Evolutionary conservation across 2,113 vertebrate genomes (phyloP).

Genomic region (Chaenocephalus aceratus): DNA sequence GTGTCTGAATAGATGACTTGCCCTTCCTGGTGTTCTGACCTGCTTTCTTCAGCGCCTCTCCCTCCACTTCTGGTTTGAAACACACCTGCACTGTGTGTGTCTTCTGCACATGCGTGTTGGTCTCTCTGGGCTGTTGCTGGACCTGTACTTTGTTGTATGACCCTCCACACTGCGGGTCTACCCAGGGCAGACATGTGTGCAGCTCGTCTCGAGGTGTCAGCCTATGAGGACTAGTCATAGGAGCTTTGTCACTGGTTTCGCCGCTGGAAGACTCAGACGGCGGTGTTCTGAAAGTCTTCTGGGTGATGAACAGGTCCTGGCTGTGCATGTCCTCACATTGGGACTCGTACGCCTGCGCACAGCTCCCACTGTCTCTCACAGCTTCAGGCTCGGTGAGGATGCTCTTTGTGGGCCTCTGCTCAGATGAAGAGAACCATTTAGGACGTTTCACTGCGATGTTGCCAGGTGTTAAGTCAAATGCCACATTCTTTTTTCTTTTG

Average conservation of each 20-base stretch:
- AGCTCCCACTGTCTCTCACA: background rate
- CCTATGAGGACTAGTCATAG: background rate
- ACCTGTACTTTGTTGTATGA: background rate
- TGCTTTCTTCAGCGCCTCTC: background rate
- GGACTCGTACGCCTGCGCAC: conserved; percentile 30
- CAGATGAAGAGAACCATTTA: background rate
- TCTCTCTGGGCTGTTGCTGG: background rate
- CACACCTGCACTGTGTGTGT: background rate
- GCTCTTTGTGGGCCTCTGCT: conserved; percentile 1
- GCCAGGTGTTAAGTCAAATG: conserved; percentile 58
- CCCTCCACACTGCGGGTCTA: background rate
- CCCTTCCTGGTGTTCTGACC: background rate
- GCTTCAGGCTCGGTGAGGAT: background rate
- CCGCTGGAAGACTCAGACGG: conserved; percentile 55
- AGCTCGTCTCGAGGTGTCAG: background rate
- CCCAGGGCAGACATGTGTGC: background rate
- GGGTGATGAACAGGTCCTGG: conserved; percentile 87
- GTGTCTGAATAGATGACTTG: background rate
- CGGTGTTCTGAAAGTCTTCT: conserved; percentile 77
- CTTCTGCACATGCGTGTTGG: background rate
- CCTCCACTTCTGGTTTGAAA: background rate
- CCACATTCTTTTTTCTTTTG: conserved; percentile 74
- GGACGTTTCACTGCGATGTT: conserved; percentile 40
- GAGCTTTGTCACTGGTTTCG: conserved; percentile 35
- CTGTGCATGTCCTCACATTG: conserved; percentile 78